Conservation (phyloP, 2,113 vertebrate species). For the Phalacrocorax aristotelis region DNA sequence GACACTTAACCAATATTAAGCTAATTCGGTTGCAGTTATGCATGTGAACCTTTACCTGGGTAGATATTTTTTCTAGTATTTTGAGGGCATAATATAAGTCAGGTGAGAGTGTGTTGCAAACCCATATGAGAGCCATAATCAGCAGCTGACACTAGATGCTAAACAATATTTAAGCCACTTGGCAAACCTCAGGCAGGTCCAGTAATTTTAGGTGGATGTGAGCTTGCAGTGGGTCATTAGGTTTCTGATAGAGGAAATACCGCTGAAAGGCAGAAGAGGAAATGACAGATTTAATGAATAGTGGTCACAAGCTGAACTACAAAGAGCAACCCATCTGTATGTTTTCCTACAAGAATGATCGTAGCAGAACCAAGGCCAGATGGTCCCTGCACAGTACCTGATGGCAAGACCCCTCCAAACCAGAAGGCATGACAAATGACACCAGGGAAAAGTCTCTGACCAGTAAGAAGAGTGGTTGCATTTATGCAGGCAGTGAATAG, state of each 20-base stretch:
- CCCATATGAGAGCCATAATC: neutral
- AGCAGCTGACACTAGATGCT: neutral
- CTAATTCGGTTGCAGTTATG: neutral
- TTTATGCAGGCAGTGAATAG: neutral
- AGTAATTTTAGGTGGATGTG: conserved; percentile 24
- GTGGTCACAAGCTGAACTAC: conserved; percentile 8
- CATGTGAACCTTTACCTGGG: neutral
- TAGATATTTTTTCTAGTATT: neutral
- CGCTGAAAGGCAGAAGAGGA: conserved; percentile 50
- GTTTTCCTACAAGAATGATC: neutral
- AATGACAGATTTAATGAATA: conserved; percentile 53
- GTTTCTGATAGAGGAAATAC: conserved; percentile 56
- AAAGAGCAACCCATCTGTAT: neutral
- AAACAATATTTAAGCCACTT: neutral
- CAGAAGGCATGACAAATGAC: neutral
- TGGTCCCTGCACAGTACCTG: neutral
- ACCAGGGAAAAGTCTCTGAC: neutral
- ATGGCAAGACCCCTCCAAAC: neutral
- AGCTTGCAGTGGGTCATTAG: conserved; percentile 26
- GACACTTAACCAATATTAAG: neutral
- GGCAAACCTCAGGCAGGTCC: conserved; percentile 19
- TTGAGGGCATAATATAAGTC: neutral
- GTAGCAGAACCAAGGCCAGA: neutral
- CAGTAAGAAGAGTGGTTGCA: neutral
- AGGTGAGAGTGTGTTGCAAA: neutral